Evolutionary conservation across 2,113 vertebrate species (phyloP), one percentile per base, ranked within the genome.

Genomic region (Python bivittatus): DNA sequence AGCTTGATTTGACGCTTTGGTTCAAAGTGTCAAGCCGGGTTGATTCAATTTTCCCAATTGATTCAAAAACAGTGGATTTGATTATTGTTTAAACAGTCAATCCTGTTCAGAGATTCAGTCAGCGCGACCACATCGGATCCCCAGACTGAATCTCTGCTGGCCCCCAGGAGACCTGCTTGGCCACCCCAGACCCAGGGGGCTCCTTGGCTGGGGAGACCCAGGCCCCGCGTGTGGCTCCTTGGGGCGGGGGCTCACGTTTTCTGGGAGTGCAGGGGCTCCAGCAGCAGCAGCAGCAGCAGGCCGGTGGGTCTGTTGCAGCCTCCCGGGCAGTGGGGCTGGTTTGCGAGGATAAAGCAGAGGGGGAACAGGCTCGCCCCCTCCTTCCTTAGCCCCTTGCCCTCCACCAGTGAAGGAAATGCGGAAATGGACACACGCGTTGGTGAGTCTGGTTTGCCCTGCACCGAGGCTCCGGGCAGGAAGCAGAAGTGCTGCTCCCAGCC

Each of bases 401-500:
- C 86, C 92, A 44, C 48, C 10, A 6, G 0, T 61, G 17, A 90
- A 89, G 0, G 0, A 42, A 29, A 42, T 11, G 29, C 33, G 3
- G 68, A 22, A 22, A 79, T 2, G 33, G 72, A 72, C 91, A 68
- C 22, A 1, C 91, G 89, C 90, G 94, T 85, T 58, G 89, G 53
- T 94, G 92, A 38, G 68, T 86, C 94, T 7, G 1, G 42, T 44
- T n/a, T 72, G 85, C 52, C 53, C 86, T 1, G 61, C 72, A 93
- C 92, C 92, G 94, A 93, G 93, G 94, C 94, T 94, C 90, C 94
- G 84, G 89, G 96, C 96, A 94, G 96, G 96, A 95, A 96, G 93
- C 94, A 79, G 93, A 90, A 3, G 52, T 33, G 93, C 89, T 94
- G 91, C 93, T 94, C 72, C 33, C 72, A 79, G 6, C 72, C 72